These are phyloP conservation scores for Phoxinus dragarum DNA, from an alignment of 2,797 vertebrate genomes.

Conservation along the genomic window DNA sequence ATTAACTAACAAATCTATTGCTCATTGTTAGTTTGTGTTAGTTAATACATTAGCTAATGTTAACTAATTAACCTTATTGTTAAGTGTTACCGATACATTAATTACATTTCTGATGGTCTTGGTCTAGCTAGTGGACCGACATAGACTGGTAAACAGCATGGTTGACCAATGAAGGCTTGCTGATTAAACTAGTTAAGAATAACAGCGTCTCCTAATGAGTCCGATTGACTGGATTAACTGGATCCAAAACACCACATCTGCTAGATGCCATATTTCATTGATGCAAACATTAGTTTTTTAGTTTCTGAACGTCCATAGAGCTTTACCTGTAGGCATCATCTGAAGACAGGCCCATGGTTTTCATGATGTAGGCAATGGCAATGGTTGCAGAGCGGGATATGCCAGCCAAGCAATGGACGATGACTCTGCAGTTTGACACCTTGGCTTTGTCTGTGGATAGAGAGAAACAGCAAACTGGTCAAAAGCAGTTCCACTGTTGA, in stretches of 20 bases:
- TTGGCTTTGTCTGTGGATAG: conserved; percentile 89
- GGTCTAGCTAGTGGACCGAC: not conserved
- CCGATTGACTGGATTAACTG: too few species aligned
- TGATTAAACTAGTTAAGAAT: not conserved
- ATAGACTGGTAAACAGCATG: not conserved
- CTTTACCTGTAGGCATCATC: conserved; percentile 96
- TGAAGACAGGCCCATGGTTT: conserved; percentile 97
- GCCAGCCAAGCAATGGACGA: conserved; percentile 96
- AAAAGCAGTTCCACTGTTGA: conserved; percentile 45
- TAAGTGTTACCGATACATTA: too few species aligned
- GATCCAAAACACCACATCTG: not conserved
- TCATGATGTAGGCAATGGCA: conserved; percentile 99
- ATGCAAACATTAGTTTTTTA: not conserved
- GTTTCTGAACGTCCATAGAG: not conserved
- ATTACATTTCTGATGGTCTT: not conserved
- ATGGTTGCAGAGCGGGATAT: conserved; percentile 97
- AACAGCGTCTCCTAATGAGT: not conserved
- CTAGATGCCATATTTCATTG: not conserved
- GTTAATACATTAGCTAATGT: too few species aligned
- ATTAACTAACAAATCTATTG: too few species aligned
- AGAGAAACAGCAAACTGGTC: conserved; percentile 42
- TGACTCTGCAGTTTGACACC: conserved; percentile 97
- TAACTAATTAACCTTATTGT: too few species aligned
- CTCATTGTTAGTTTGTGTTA: too few species aligned
- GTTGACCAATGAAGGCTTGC: not conserved